Evolutionary conservation across 2,113 vertebrate species (phyloP).

Genomic region (Psophia crepitans): DNA sequence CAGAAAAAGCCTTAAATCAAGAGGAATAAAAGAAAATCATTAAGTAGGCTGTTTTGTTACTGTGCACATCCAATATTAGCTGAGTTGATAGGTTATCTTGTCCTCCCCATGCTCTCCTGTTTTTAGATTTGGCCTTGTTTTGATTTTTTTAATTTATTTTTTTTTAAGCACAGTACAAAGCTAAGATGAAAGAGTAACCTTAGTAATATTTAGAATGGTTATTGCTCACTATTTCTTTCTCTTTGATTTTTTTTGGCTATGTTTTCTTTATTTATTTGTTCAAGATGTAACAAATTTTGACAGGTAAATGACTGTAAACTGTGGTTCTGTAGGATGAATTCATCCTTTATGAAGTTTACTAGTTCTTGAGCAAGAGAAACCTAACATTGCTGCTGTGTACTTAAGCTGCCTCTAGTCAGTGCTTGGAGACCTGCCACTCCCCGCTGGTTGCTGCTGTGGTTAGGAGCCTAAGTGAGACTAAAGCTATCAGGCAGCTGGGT

Average conservation of each 20-base stretch:
- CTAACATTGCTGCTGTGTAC: not conserved
- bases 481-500: not conserved
- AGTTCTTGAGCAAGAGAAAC: not conserved
- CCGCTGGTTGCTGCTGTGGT: not conserved
- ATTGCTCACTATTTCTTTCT: not conserved
- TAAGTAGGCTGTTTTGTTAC: not conserved
- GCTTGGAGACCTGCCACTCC: slow-evolving; percentile 1
- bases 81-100: not conserved
- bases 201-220: not conserved
- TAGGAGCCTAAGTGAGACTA: not conserved
- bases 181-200: not conserved
- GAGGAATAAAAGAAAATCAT: not conserved
- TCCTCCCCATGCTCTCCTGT: not conserved
- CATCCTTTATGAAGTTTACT: slow-evolving; percentile 4
- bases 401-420: not conserved
- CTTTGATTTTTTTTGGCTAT: not conserved
- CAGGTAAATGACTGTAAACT: not conserved
- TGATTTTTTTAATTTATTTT: not conserved
- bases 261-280: not conserved
- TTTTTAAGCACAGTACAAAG: not conserved
- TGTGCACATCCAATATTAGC: not conserved
- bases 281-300: not conserved
- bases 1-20: not conserved
- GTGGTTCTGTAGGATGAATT: not conserved
- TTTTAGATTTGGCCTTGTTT: not conserved